Base-by-base conservation (phyloP, 2,113 vertebrate species). In the Anarhynchus alexandrinus region DNA sequence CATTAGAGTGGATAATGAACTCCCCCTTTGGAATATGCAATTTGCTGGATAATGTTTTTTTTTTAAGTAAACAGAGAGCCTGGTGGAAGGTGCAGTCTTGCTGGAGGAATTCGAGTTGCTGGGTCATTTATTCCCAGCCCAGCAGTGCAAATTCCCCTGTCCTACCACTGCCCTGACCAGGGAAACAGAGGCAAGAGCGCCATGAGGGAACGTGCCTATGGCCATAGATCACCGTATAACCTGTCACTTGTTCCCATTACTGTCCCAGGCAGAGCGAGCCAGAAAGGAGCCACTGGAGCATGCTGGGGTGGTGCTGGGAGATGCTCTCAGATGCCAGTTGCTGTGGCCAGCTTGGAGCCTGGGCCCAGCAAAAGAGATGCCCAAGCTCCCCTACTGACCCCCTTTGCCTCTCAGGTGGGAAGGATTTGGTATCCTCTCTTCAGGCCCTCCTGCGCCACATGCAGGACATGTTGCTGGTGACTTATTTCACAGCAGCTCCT, bases 381-480 rank as follows among this genome's bases (percentile, higher is more conserved):
- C 30, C 0, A 5, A 7, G 12, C 43, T 81, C 22, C 32, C 5
- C 17, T 36, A 15, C 27, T 80, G n/a, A 34, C 8, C 5, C 0
- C 0, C 12, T 62, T 80, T n/a, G 11, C 36, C 36, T 88, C 40
- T 20, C 0, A 1, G 9, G 43, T 43, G 25, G 36, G 21, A 73
- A 12, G 7, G 8, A 47, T 89, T 32, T 87, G 76, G 59, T 15
- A 30, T 69, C 22, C 6, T 83, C 55, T 66, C 90, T 82, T 49
- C 22, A n/a, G 55, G 17, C 80, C 17, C 18, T 91, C 22, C 55
- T 84, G 55, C 0, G 1, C 29, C 36, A 29, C 0, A 0, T 2
- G 1, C 32, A 52, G 77, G 55, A 81, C 6, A 9, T 5, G 17
- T 45, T 57, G 22, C 67, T 89, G 73, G 67, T 7, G 2, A 55